Base-by-base conservation (phyloP, 2,888 invertebrate genomes). In the Periphyllus acericola region DNA sequence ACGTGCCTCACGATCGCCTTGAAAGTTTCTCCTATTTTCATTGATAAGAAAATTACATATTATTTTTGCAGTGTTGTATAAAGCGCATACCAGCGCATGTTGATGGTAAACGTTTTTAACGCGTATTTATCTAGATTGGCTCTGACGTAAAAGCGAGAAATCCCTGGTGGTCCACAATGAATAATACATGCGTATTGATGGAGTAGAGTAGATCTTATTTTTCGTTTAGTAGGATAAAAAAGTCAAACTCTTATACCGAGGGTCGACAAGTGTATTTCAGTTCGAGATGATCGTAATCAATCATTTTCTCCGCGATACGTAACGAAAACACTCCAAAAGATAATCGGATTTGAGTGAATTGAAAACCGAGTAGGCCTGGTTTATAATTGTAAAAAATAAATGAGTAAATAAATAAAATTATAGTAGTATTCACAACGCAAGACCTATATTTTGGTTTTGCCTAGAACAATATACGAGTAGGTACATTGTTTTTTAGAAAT, bases 101-200 rank as follows among this genome's bases (percentile, higher is more conserved):
- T 46, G 68, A 32, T 21, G 81, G 68, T 80, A 46, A 71, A 71
- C 52, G 32, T 71, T 32, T 82, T 25, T 32, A 71, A 34, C 25
- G 6, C 5, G 32, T 71, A 71, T 82, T 40, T 82, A 46, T 82
- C 82, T 32, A 52, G 46, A 71, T 82, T 71, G 46, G 32, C 29
- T 71, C 21, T 14, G 68, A 66, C 40, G 40, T 46, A 17, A 5
- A 6, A 29, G 68, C 32, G 11, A n/a, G 21, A 71, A 46, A 71
- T 71, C 71, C 82, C 46, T 11, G 14, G 71, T 25, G 71, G 21
- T 46, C 46, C 40, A 46, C 82, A 71, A 82, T 82, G 82, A 71
- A 82, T 52, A 82, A 82, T 82, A 82, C 81, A 68, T 81, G 46
- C 40, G 36, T 71, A 52, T 82, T 32, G 52, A 71, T 52, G 17